Evolutionary conservation across 2,888 invertebrate species (phyloP).

Genomic region (Tipula helvola): DNA sequence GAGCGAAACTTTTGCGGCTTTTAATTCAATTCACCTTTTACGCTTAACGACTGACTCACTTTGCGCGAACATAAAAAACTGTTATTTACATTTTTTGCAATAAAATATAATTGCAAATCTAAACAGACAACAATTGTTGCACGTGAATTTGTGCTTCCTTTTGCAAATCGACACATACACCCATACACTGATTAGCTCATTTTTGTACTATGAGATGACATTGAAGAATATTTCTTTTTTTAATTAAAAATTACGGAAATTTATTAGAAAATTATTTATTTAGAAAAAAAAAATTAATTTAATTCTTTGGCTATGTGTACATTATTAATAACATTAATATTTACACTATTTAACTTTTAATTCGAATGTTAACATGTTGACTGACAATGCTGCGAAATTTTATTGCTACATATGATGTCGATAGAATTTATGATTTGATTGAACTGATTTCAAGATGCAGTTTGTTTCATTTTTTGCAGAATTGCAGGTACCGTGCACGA

Average conservation of each 20-base stretch:
- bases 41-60: background rate
- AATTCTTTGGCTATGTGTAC: too few relatives aligned
- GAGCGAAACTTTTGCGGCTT: background rate
- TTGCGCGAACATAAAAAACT: background rate
- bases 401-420: too few relatives aligned
- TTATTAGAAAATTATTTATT: background rate
- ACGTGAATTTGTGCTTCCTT: background rate
- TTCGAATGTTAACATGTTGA: too few relatives aligned
- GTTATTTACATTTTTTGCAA: background rate
- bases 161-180: background rate
- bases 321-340: too few relatives aligned
- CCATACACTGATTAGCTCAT: background rate
- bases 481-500: too few relatives aligned
- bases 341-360: too few relatives aligned
- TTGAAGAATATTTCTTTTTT: background rate
- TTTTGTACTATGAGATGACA: background rate
- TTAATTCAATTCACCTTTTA: background rate
- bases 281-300: too few relatives aligned
- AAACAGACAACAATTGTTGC: background rate
- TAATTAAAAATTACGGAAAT: background rate
- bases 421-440: too few relatives aligned
- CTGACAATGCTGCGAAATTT: too few relatives aligned
- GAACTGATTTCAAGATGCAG: too few relatives aligned
- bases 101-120: background rate
- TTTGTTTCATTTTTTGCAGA: too few relatives aligned